Base-by-base conservation (phyloP, 1,140 invertebrate species). In the Saccostrea glomerata region DNA sequence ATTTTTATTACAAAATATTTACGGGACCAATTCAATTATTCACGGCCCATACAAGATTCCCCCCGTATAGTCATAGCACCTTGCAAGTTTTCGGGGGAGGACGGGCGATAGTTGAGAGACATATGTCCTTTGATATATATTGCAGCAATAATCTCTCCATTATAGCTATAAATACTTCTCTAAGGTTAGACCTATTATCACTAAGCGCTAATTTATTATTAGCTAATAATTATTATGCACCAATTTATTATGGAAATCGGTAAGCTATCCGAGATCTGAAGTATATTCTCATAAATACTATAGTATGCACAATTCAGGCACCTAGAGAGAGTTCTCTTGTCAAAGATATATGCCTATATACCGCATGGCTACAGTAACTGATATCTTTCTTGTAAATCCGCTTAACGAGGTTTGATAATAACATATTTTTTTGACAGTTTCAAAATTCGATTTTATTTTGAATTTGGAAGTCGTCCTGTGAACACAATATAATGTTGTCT, bases 181-280 rank as follows among this genome's bases (percentile, higher is more conserved):
- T 36, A 77, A 13, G 23, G 70, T 77, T 77, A 77, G 70, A 36
- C 25, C 70, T 77, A 77, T 17, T 30, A 12, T 77, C 15, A 77
- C 23, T 36, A 25, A 30, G 36, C 13, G 70, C 70, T 77, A 77
- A 77, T 77, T 77, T 36, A 25, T 15, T 30, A 77, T 77, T 77
- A 77, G 12, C 30, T 73, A 25, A 73, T 73, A 36, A 77, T 30
- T 77, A 77, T 77, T 77, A 77, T 77, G 70, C 70, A 77, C 70
- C 70, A 77, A 77, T 77, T 77, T 36, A 77, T 15, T 30, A 77
- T 15, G 70, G 25, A 77, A 77, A 77, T 77, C 70, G 25, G 70
- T 77, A 30, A 30, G 3, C 25, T 77, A 36, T 77, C 25, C 30
- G 70, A 77, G 70, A 77, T 77, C 70, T 77, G 58, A 63, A 63